phyloP scores from a whole-genome alignment of 2,113 vertebrate genomes.

The Catharus bicknelli region DNA sequence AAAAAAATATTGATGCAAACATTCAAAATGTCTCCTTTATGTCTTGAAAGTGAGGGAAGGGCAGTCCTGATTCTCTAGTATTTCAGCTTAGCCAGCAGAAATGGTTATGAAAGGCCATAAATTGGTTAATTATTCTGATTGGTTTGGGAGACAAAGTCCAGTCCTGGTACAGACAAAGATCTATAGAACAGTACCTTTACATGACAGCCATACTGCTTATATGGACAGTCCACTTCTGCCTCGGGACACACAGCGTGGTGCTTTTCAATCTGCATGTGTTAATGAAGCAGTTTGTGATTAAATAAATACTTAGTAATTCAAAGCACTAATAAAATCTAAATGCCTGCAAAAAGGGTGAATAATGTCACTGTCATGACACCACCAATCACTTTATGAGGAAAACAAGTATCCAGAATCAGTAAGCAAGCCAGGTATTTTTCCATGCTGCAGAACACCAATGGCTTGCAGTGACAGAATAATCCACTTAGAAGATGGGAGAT shows the following conservation, averaged over 20 bases:
- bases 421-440: neutral
- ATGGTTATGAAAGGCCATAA: neutral
- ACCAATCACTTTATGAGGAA: neutral
- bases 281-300: conserved; percentile 2
- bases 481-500: neutral
- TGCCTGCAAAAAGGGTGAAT: neutral
- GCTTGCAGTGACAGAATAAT: neutral
- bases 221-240: conserved; percentile 81
- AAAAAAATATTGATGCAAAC: neutral
- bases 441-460: neutral
- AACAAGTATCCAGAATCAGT: neutral
- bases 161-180: neutral
- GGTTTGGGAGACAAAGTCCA: neutral
- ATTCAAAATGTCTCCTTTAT: neutral
- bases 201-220: conserved; percentile 81
- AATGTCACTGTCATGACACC: neutral
- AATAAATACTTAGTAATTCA: neutral
- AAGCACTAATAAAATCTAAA: neutral
- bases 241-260: conserved; percentile 79
- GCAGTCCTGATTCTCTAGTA: neutral
- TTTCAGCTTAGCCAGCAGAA: neutral
- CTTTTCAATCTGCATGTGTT: conserved; percentile 69
- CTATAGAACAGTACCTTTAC: conserved; percentile 72
- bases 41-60: neutral
- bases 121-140: neutral